A percentile compares a stretch with the other conserved stretches of the same genome.
These are phyloP conservation scores for Cyanistes caeruleus DNA, from an alignment of 2,113 vertebrate species.

Conservation along the genomic window DNA sequence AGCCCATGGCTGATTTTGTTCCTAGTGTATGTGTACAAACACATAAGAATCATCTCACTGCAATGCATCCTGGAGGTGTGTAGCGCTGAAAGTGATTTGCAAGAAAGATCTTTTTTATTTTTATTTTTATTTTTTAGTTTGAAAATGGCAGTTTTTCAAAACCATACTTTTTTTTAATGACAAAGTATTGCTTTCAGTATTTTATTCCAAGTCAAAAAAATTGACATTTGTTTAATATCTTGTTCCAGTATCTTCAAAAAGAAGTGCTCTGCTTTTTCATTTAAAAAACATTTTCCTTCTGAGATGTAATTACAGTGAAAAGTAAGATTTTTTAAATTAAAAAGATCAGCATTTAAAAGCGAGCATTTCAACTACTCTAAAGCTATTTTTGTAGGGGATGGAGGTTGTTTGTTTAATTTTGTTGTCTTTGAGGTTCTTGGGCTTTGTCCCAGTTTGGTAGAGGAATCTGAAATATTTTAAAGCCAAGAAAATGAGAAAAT, in stretches of 20 bases:
- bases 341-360: not conserved
- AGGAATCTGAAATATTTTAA: not conserved
- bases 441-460: not conserved
- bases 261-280: not conserved
- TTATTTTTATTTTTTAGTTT: not conserved
- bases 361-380: not conserved
- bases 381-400: not conserved
- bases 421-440: not conserved
- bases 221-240: slow-evolving; percentile 15
- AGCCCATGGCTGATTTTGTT: not conserved
- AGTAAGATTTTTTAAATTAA: not conserved
- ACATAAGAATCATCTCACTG: not conserved
- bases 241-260: not conserved
- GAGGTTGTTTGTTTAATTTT: not conserved
- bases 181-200: not conserved
- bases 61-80: not conserved
- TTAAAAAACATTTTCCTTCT: not conserved
- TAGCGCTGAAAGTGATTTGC: not conserved
- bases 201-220: not conserved
- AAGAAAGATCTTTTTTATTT: not conserved
- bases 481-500: not conserved
- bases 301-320: not conserved
- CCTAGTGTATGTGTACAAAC: not conserved
- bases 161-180: not conserved
- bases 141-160: not conserved